Evolutionary conservation across 1,140 invertebrate genomes (phyloP).

Genomic region (Polypedilum pembai): DNA sequence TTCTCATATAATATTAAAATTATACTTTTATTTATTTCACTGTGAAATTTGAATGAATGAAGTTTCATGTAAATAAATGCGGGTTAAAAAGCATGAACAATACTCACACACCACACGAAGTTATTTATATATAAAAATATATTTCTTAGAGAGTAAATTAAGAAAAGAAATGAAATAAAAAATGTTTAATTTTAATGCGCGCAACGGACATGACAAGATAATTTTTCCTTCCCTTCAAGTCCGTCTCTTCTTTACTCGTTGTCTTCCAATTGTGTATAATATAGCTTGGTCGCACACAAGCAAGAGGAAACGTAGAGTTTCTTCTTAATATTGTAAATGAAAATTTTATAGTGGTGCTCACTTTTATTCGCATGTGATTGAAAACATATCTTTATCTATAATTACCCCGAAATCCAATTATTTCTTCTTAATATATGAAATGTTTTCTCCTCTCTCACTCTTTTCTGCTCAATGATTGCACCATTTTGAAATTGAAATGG

Average conservation of each 20-base stretch:
- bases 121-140: neutral
- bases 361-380: neutral
- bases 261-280: neutral
- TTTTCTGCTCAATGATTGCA: neutral
- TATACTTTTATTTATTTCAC: neutral
- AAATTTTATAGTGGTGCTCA: neutral
- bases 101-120: neutral
- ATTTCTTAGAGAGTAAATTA: neutral
- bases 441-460: neutral
- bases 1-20: neutral
- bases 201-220: slow-evolving; percentile 26
- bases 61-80: slow-evolving; percentile 18
- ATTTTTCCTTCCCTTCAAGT: slow-evolving; percentile 24
- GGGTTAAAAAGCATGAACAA: neutral
- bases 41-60: neutral
- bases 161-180: neutral
- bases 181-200: slow-evolving; percentile 18
- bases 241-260: neutral
- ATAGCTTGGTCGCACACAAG: neutral
- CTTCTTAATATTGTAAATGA: neutral
- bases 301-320: neutral
- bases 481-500: slow-evolving; percentile 20
- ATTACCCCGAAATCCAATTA: slow-evolving; percentile 20
- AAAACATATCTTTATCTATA: slow-evolving; percentile 28
- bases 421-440: neutral